Conservation (phyloP, 1,140 invertebrate species). For the Colletes latitarsis region DNA sequence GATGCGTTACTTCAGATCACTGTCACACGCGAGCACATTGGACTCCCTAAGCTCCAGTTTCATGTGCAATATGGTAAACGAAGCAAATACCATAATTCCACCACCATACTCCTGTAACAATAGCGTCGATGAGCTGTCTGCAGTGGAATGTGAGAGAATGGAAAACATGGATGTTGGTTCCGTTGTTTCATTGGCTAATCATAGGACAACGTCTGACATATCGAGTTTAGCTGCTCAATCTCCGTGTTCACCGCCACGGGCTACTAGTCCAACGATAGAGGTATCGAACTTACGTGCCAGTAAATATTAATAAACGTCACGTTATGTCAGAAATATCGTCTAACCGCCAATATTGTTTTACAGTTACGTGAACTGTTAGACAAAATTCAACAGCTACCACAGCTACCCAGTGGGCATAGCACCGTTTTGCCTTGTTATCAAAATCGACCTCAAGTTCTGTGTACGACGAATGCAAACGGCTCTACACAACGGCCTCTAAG, state of each 20-base stretch:
- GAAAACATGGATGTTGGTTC: slow-evolving; percentile 73
- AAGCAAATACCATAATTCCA: slow-evolving; percentile 90
- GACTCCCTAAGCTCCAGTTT: slow-evolving; percentile 92
- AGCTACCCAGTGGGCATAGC: slow-evolving; percentile 69
- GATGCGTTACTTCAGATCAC: slow-evolving; percentile 90
- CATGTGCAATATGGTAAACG: slow-evolving; percentile 90
- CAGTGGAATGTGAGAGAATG: slow-evolving; percentile 72
- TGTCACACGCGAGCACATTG: slow-evolving; percentile 90
- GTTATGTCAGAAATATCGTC: neutral
- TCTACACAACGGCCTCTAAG: slow-evolving; percentile 60
- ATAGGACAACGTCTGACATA: slow-evolving; percentile 85
- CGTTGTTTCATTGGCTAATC: slow-evolving; percentile 79
- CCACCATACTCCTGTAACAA: slow-evolving; percentile 90
- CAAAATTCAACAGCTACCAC: slow-evolving; percentile 86
- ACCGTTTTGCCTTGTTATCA: slow-evolving; percentile 60
- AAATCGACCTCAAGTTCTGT: slow-evolving; percentile 72
- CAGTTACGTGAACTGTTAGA: slow-evolving; percentile 84
- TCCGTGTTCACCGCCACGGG: slow-evolving; percentile 88
- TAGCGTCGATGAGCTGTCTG: slow-evolving; percentile 85
- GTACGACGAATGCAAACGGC: slow-evolving; percentile 53
- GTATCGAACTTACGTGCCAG: slow-evolving; percentile 55
- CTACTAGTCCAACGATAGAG: slow-evolving; percentile 88
- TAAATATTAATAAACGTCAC: neutral
- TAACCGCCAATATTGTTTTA: slow-evolving; percentile 17
- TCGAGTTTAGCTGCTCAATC: slow-evolving; percentile 84